phyloP scores from a whole-genome alignment of 2,888 invertebrate genomes.

The Saturnia japonica region DNA sequence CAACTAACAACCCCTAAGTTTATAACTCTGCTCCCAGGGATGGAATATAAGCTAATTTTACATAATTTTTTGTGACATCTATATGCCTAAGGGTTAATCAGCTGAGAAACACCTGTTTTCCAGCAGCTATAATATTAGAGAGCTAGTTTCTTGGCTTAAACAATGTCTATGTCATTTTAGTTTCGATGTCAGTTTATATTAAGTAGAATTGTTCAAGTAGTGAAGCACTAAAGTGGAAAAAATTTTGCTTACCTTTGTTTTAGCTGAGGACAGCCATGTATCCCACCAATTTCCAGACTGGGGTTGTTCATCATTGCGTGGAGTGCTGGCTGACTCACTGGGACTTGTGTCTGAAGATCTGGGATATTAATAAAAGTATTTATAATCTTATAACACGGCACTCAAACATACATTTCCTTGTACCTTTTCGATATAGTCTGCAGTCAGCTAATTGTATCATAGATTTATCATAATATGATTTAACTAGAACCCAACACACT shows the following conservation, averaged over 20 bases:
- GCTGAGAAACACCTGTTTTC: no score
- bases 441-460: no score
- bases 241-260: slow-evolving; percentile 71
- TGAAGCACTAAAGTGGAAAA: neutral
- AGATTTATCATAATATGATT: no score
- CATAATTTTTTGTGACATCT: no score
- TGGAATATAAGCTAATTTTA: no score
- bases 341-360: slow-evolving; percentile 59
- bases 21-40: no score
- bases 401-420: no score
- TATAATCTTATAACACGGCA: slow-evolving; percentile 15
- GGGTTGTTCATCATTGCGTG: slow-evolving; percentile 52
- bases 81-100: no score
- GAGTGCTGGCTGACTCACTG: slow-evolving; percentile 48
- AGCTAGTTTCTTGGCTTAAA: neutral
- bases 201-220: neutral
- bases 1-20: no score
- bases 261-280: slow-evolving; percentile 82
- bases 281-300: slow-evolving; percentile 81
- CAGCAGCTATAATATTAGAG: no score
- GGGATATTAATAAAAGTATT: slow-evolving; percentile 3
- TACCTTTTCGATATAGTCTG: no score
- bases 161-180: neutral
- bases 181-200: neutral
- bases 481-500: no score